Conservation (phyloP, 2,797 vertebrate species). For the Sphaeramia orbicularis region DNA sequence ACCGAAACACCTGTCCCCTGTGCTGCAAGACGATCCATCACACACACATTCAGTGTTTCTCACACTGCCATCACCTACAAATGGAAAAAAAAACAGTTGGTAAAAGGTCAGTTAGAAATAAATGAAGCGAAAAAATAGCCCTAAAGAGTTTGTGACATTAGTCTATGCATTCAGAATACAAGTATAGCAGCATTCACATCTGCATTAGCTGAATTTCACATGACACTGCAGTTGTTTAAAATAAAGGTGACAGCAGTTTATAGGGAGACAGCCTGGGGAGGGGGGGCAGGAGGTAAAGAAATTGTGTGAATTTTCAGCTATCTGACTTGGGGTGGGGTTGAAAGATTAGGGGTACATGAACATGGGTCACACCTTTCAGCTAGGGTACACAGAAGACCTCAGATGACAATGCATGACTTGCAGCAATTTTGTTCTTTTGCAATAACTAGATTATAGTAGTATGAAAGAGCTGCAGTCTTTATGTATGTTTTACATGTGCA, state of each 20-base stretch:
- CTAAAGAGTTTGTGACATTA: constrained; percentile 15
- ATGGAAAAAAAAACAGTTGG: constrained; percentile 27
- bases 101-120: constrained; percentile 3
- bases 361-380: constrained; percentile 22
- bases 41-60: constrained; percentile 89
- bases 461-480: constrained; percentile 1
- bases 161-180: constrained; percentile 3
- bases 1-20: constrained; percentile 86
- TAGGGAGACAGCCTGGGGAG: constrained; percentile 65
- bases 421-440: constrained; percentile 26
- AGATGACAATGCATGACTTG: constrained; percentile 10
- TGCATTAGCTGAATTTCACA: constrained; percentile 34
- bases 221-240: constrained; percentile 71
- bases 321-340: constrained; percentile 50
- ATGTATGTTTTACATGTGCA: constrained; percentile 15
- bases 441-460: constrained; percentile 11
- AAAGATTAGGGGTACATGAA: constrained; percentile 34
- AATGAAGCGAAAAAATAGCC: neutral
- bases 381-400: constrained; percentile 18
- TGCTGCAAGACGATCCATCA: constrained; percentile 88
- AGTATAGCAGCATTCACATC: constrained; percentile 42
- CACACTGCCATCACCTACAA: constrained; percentile 83
- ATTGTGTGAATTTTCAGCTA: constrained; percentile 50
- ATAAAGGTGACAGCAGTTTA: constrained; percentile 73
- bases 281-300: constrained; percentile 48